phyloP scores from a whole-genome alignment of 2,113 vertebrate species.

The Malurus cyaneus region DNA sequence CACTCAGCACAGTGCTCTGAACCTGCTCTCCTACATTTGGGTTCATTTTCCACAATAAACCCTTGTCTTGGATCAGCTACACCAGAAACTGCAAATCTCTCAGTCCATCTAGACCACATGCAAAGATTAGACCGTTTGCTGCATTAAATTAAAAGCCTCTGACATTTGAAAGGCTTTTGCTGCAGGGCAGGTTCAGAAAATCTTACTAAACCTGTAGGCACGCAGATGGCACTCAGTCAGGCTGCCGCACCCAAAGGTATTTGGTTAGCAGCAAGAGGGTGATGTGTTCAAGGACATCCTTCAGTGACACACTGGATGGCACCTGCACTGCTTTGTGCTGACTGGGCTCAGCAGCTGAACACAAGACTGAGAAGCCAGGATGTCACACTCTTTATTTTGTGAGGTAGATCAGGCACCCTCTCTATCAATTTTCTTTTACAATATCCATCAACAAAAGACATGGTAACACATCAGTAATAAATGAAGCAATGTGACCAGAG shows the following conservation, averaged over 20 bases:
- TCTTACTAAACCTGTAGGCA: conserved; percentile 45
- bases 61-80: neutral
- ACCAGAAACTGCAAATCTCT: neutral
- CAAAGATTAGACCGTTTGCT: neutral
- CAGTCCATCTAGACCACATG: neutral
- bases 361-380: neutral
- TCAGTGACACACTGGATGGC: neutral
- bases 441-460: neutral
- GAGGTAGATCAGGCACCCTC: neutral
- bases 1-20: neutral
- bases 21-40: neutral
- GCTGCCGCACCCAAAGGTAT: neutral
- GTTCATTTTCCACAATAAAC: neutral
- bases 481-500: neutral
- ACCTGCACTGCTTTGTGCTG: neutral
- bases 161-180: neutral
- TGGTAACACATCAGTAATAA: fast-evolving
- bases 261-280: neutral
- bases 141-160: neutral
- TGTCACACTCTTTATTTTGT: neutral
- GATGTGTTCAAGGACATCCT: neutral
- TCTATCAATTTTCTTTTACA: neutral
- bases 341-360: neutral
- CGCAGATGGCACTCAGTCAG: neutral
- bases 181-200: conserved; percentile 29